Percentiles rank a stretch among this genome's conserved stretches.
These are phyloP conservation scores for Meriones psammophilus DNA, from an alignment of 2,797 vertebrate species.

Conservation along the genomic window DNA sequence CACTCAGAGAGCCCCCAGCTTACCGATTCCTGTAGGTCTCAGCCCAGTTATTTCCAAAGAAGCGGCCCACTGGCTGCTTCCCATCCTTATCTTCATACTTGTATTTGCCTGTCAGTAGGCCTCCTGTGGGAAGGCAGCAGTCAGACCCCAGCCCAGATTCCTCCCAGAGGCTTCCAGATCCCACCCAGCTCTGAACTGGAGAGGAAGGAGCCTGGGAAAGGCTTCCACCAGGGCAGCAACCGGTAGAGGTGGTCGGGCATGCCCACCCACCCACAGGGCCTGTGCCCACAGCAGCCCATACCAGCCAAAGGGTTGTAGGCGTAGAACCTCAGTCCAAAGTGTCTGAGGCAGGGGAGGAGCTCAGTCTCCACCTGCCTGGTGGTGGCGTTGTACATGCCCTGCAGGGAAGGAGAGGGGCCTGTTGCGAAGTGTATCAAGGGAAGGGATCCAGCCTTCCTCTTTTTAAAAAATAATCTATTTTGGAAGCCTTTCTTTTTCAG, in stretches of 20 bases:
- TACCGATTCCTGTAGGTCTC: conserved; percentile 93
- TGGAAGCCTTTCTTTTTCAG: background rate
- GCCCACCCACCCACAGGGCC: background rate
- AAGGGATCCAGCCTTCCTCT: background rate
- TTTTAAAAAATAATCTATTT: background rate
- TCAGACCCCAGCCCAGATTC: background rate
- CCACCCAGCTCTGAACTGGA: no score
- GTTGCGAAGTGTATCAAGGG: background rate
- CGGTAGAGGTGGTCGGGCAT: background rate
- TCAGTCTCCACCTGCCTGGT: conserved; percentile 96
- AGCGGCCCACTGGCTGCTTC: conserved; percentile 91
- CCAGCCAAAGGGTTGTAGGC: conserved; percentile 98
- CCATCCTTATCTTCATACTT: conserved; percentile 93
- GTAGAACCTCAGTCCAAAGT: conserved; percentile 94
- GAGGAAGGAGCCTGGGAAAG: background rate
- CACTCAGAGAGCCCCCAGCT: background rate
- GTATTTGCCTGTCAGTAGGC: conserved; percentile 96
- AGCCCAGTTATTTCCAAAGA: conserved; percentile 95
- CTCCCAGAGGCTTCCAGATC: background rate
- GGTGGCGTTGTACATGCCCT: conserved; percentile 99
- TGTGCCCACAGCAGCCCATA: conserved; percentile 73
- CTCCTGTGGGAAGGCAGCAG: conserved; percentile 88
- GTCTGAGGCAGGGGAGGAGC: conserved; percentile 94
- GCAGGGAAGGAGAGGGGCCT: conserved; percentile 33
- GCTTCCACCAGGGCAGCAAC: fast-evolving